Evolutionary conservation across 23 tunicate species (phyloP), one percentile per base, ranked within the genome.

Genomic region (Ciona savignyi): DNA sequence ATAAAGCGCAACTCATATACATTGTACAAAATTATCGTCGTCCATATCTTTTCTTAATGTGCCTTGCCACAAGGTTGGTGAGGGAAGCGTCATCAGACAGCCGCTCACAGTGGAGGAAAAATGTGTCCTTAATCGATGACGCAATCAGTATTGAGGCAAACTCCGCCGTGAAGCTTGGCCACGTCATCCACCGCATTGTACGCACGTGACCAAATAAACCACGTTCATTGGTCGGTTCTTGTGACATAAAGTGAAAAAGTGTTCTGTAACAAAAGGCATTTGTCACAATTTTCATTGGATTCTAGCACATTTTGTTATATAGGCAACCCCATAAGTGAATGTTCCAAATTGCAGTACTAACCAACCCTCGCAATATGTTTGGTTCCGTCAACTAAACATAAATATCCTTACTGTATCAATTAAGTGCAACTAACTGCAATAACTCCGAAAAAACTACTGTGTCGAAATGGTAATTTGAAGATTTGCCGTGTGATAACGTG

Each of bases 81-180:
- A 78, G 30, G 26, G 82, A 78, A 6, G 68, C 2, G 34, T 78
- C 73, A 1, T 69, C 74, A 24, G 49, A 21, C 0, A 78, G 15
- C 48, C 73, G 35, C 48, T 78, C 82, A 30, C 66, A 78, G 28
- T 78, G 74, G 3, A 78, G 33, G n/a, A 78, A 22, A 27, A 68
- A 22, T 19, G 73, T 51, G 60, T 83, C 88, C 34, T 83, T 83
- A 9, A 75, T 75, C 62, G 81, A 48, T 11, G 82, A 23, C n/a
- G 90, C 83, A 42, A 84, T 32, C 3, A 84, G 66, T 26, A 84
- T 27, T 1, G 90, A 65, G 2, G 66, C 35, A 31, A 33, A 56
- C 64, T 72, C 90, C 34, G 83, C 83, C 31, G 78, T 77, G 28
- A 77, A 34, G 4, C 70, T 77, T 3, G 90, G 90, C 56, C 66